phyloP scores from a whole-genome alignment of 1,140 invertebrate genomes.

The Apolygus lucorum region DNA sequence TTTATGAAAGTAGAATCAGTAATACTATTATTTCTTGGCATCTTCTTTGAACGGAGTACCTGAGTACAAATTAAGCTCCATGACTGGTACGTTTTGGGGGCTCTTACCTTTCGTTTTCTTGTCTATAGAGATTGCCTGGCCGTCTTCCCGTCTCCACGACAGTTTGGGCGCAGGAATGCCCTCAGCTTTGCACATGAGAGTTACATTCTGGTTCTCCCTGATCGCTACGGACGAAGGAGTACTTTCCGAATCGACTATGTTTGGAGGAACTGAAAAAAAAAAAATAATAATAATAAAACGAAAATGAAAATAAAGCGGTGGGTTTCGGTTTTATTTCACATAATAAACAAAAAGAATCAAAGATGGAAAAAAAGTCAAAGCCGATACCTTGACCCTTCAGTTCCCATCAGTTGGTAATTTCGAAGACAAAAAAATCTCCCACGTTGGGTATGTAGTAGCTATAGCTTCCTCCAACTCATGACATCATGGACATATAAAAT shows the following conservation, averaged over 20 bases:
- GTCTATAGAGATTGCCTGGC: constrained; percentile 69
- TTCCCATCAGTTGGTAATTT: no score
- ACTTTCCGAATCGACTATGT: constrained; percentile 75
- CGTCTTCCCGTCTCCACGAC: constrained; percentile 84
- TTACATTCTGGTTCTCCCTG: constrained; percentile 81
- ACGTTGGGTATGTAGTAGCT: no score
- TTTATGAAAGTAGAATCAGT: neutral
- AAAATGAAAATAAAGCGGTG: no score
- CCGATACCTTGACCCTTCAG: no score
- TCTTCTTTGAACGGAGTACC: no score
- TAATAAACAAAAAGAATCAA: no score
- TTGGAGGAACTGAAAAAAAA: constrained; percentile 67
- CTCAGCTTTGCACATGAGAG: constrained; percentile 76
- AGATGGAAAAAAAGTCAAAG: no score
- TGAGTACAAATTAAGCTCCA: neutral
- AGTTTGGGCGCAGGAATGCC: constrained; percentile 81
- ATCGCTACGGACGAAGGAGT: constrained; percentile 80
- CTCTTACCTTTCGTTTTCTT: constrained; percentile 67
- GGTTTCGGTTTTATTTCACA: no score
- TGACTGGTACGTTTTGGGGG: neutral
- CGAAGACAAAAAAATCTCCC: no score
- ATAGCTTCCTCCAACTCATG: no score
- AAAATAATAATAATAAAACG: neutral
- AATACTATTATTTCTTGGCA: neutral
- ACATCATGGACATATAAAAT: no score